Base-by-base conservation (phyloP, 2,888 invertebrate species). In the Melanophora roralis region DNA sequence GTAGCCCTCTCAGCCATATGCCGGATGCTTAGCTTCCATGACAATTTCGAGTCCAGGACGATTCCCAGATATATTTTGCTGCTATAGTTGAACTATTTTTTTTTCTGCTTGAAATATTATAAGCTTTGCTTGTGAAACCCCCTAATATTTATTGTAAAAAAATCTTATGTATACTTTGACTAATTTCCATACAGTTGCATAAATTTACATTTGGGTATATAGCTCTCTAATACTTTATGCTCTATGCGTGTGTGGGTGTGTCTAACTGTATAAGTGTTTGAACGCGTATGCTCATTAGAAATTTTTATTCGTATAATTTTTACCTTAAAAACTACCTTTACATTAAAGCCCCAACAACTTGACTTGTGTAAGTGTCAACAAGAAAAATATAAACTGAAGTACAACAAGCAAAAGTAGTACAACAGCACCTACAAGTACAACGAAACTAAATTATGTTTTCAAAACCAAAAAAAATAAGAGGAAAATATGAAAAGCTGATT, bases 391-490 rank as follows among this genome's bases (percentile, higher is more conserved):
- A 16, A 23, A 49, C 6, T 5, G 27, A 27, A 27, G 6, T 27
- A 27, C 6, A 27, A 27, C 3, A 27, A 27, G 27, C 6, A 27
- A 27, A 27, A 36, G 2, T 27, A 27, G 27, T 27, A 27, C 27
- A 57, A 65, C 36, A 62, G 2, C 62, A 62, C 34, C 5, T 53
- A 12, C 27, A 53, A 38, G 4, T 55, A 68, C 47, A 68, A 68
- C 34, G 55, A 45, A 47, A 45, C 51, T 27, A 14, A 21, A 34
- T 57, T 23, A 5, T 27, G 27, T 21, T 16, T 23, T 40, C 36
- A 16, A 47, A 55, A 45, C n/a, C 43, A 21, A 45, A 45, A 12
- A 53, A 34, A 67, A 55, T 55, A 19, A 69, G 36, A 38, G 19
- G n/a, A 68, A 49, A 19, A 27, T 69, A n/a, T 49, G 19, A 38